Evolutionary conservation across 2,797 vertebrate species (phyloP).

Genomic region (Eospalax fontanierii): DNA sequence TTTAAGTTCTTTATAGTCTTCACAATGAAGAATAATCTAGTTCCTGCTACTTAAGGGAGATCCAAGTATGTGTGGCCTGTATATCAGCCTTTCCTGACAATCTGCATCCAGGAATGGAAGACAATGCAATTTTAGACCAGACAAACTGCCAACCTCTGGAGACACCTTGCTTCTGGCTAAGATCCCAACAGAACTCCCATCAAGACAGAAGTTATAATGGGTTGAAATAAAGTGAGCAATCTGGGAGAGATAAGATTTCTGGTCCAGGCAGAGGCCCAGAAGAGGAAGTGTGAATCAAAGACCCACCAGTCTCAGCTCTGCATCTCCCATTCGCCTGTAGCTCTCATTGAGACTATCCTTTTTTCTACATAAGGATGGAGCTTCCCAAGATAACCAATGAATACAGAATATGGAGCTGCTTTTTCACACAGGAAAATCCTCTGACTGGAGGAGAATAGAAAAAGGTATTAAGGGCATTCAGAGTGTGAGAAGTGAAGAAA

Average conservation of each 20-base stretch:
- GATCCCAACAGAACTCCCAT: not conserved
- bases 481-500: slow-evolving; percentile 71
- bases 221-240: not conserved
- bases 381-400: slow-evolving; percentile 26
- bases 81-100: not conserved
- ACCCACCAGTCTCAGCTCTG: not conserved
- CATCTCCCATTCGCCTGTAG: not conserved
- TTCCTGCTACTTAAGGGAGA: not conserved
- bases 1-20: not conserved
- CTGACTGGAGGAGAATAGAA: slow-evolving; percentile 67
- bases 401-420: slow-evolving; percentile 49
- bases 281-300: not conserved
- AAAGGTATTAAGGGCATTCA: slow-evolving; percentile 34
- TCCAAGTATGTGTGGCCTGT: not conserved
- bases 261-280: not conserved
- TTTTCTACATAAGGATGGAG: slow-evolving; percentile 59
- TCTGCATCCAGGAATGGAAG: not conserved
- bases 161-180: not conserved
- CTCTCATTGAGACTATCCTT: not conserved
- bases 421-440: slow-evolving; percentile 60
- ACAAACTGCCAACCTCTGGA: not conserved
- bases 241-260: not conserved
- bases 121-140: not conserved
- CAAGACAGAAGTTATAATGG: not conserved
- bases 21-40: not conserved